Conservation (phyloP, 2,113 vertebrate species). For the Tragelaphus scriptus region DNA sequence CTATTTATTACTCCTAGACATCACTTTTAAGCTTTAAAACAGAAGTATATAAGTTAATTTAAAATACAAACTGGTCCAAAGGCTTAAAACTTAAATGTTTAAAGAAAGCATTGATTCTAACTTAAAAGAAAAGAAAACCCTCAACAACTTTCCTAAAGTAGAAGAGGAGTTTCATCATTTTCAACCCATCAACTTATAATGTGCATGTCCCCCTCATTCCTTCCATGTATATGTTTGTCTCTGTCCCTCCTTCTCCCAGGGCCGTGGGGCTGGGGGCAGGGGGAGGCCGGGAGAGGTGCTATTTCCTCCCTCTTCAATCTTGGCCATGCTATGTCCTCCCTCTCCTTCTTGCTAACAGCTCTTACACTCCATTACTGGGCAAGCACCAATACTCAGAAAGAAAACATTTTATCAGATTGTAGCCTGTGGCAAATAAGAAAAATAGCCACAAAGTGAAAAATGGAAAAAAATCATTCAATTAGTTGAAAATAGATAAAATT, state of each 20-base stretch:
- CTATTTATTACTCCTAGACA: conserved; percentile 33
- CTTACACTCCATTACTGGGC: not conserved
- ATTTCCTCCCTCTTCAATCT: not conserved
- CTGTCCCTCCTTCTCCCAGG: not conserved
- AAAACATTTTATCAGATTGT: not conserved
- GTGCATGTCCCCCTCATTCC: not conserved
- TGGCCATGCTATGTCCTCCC: not conserved
- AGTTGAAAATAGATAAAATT: not conserved
- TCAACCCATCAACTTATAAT: not conserved
- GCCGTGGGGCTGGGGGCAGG: fast-evolving
- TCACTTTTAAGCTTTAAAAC: conserved; percentile 29
- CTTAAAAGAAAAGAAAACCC: not conserved
- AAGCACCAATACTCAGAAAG: not conserved
- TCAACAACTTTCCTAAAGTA: conserved; percentile 13
- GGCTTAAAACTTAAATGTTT: conserved; percentile 9
- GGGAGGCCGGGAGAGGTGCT: fast-evolving
- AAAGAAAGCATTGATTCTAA: not conserved
- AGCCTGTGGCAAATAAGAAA: not conserved
- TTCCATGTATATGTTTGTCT: not conserved
- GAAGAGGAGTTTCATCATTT: not conserved
- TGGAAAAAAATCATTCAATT: not conserved
- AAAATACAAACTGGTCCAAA: conserved; percentile 11
- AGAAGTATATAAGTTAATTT: conserved; percentile 16
- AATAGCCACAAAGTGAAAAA: not conserved
- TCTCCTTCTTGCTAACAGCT: not conserved